Evolutionary conservation across 2,888 invertebrate species (phyloP).

Genomic region (Macrosiphum euphorbiae): DNA sequence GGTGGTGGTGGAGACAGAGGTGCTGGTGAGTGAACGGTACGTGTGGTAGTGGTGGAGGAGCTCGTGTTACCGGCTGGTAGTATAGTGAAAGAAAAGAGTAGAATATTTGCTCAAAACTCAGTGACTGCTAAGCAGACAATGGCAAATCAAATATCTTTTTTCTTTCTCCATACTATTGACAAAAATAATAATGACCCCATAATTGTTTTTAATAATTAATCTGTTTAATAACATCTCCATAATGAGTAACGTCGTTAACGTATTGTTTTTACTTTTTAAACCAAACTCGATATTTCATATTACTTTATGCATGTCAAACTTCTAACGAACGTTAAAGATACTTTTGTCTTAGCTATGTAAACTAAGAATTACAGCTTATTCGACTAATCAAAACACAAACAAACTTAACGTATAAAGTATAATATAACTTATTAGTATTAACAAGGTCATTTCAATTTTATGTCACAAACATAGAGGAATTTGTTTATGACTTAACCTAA

Average conservation of each 20-base stretch:
- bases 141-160: not conserved
- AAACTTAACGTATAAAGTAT: not conserved
- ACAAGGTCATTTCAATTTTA: not conserved
- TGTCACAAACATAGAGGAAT: not conserved
- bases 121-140: not conserved
- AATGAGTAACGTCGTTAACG: not conserved
- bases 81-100: not conserved
- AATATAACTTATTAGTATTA: not conserved
- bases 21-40: not conserved
- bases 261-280: not conserved
- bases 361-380: not conserved
- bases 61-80: not conserved
- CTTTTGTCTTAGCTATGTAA: not conserved
- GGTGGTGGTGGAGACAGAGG: not conserved
- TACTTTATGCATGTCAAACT: not conserved
- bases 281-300: not conserved
- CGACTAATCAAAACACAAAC: constrained; percentile 14
- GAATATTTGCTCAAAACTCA: not conserved
- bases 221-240: not conserved
- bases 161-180: not conserved
- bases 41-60: not conserved
- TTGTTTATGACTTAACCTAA: not conserved
- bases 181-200: not conserved
- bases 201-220: not conserved
- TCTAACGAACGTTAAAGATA: not conserved